Evolutionary conservation across 2,888 invertebrate species (phyloP).

Genomic region (Spicauda simplicius): DNA sequence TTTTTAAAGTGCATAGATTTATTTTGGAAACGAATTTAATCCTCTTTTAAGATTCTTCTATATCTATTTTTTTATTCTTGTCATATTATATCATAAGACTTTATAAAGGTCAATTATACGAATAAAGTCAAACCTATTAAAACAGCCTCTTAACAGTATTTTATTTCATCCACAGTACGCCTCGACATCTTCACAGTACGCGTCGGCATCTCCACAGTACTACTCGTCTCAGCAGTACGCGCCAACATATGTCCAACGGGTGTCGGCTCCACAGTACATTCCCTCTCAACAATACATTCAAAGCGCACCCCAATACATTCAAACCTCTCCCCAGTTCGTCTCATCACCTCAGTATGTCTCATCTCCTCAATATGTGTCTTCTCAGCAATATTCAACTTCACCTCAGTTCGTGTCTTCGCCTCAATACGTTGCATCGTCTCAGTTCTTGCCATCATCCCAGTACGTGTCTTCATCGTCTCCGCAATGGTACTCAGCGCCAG

Average conservation of each 20-base stretch:
- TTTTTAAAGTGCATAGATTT: too few species aligned
- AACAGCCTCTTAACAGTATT: too few species aligned
- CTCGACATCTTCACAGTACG: conserved; percentile 10
- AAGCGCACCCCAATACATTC: neutral
- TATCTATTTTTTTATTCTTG: too few species aligned
- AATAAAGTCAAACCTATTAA: too few species aligned
- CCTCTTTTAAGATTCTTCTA: too few species aligned
- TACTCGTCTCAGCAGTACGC: conserved; percentile 11
- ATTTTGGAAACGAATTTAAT: too few species aligned
- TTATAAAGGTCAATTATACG: too few species aligned
- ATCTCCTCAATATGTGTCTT: neutral
- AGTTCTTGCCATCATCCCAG: too few species aligned
- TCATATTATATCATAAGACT: too few species aligned
- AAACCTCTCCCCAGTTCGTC: neutral
- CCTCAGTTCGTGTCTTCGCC: neutral
- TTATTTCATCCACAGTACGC: conserved; percentile 5
- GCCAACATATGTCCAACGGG: conserved; percentile 1
- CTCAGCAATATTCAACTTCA: neutral
- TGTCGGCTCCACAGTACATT: neutral
- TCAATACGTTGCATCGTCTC: too few species aligned
- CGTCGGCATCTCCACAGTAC: conserved; percentile 11
- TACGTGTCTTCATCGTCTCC: neutral
- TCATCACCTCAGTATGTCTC: conserved; percentile 6
- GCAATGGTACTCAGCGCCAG: neutral
- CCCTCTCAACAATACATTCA: neutral